Base-by-base conservation (phyloP, 2,797 vertebrate species). In the Merluccius polli region DNA sequence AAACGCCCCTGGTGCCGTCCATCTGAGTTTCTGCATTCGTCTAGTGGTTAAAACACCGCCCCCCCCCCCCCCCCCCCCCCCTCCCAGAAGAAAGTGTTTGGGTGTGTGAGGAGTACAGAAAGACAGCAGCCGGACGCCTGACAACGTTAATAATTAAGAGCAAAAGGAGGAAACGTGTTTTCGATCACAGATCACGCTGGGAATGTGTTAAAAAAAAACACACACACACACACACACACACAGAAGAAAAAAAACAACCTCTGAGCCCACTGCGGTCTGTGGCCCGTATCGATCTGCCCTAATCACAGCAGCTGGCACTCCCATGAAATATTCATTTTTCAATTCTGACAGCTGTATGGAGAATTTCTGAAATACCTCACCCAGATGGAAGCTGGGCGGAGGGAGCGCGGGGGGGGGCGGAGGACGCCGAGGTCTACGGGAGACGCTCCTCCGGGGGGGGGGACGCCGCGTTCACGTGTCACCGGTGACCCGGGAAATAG, bases 221-320 rank as follows among this genome's bases (percentile, higher is more conserved):
- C 35, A 36, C 32, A n/a, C n/a, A n/a, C n/a, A n/a, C n/a, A n/a
- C n/a, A n/a, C n/a, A n/a, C n/a, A n/a, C n/a, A n/a, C n/a, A n/a
- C n/a, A n/a, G n/a, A n/a, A n/a, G n/a, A n/a, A n/a, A n/a, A 35
- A 35, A 35, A 8, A 35, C 3, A 89, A 88, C 81, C 27, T 9
- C 83, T 86, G 78, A 79, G 82, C 92, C 90, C 82, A 84, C 92
- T 90, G 91, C 75, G 91, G 89, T 90, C 79, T 73, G 76, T 85
- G 80, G 83, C 79, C 82, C 84, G 83, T 89, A 92, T 92, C 92
- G 93, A 93, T 92, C 92, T 88, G 82, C 85, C 86, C 88, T 91
- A 91, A 94, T 93, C 80, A 86, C 88, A 89, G 88, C 90, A 92
- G 91, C 90, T 92, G 90, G 88, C 88, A 89, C 84, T 77, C 78